Base-by-base conservation (phyloP, 92 coral and sea anemone species). In the Meandrina meandrites region DNA sequence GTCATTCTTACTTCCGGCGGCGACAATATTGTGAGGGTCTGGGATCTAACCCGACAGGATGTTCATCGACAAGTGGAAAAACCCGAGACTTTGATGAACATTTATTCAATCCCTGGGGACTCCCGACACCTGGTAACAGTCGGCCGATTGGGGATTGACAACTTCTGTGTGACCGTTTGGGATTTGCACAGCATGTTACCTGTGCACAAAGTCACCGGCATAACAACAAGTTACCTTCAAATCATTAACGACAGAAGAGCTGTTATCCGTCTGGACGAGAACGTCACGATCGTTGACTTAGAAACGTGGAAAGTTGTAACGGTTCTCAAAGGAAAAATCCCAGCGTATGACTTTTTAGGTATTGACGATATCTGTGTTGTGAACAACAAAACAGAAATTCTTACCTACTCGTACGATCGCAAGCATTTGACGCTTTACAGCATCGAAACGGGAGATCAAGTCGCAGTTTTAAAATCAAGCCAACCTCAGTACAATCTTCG, bases 11-110 rank as follows among this genome's bases (percentile, higher is more conserved):
- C 98, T 58, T 92, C 98, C 57, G 94, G 94, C 36, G 93, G 95
- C 27, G 93, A 94, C 89, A 92, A 89, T 78, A 81, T 92, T 35
- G 92, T 90, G n/a, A 90, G 92, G 32, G 81, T 90, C 48, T 94
- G 98, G 95, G 95, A 94, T 81, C 74, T 94, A 50, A 91, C 94
- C n/a, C 88, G 94, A 35, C 92, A 94, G 64, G 95, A 92, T 76
- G 82, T 88, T 62, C 83, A 82, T 22, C 79, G 36, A 13, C 86
- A 81, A 24, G 81, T 53, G 8, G 95, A 90, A 31, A 94, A 88
- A 70, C 88, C 90, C 31, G 98, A 94, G 78, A 89, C 90, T 27
- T 70, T 92, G 83, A 78, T 87, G 34, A 88, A 90, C 80, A 82
- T 90, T 76, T 91, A 90, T 76, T 28, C 94, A 14, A 73, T 94